Evolutionary conservation across 2,888 invertebrate species (phyloP), one percentile per base, ranked within the genome.

Genomic region (Leptothorax acervorum): DNA sequence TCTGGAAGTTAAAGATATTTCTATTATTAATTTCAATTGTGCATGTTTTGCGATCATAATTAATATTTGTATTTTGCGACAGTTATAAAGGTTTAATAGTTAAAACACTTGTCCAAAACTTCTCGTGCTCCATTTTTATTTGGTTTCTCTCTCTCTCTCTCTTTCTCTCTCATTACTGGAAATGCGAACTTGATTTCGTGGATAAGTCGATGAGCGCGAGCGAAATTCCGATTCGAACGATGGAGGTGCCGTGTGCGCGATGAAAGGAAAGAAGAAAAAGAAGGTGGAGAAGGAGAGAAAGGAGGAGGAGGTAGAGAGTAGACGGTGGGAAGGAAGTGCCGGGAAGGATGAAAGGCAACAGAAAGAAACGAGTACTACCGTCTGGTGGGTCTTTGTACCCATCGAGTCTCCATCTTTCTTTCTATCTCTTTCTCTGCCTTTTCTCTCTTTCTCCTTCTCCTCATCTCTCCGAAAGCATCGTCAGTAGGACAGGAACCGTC

Each of bases 311-410:
- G 84, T 83, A 82, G 87, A 81, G 84, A 86, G 88, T 84, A 87
- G 86, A 88, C 87, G 89, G 87, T 85, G 90, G 83, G 91, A 86
- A 90, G 91, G 89, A 86, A 91, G 91, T 88, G 90, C 88, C 91
- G 87, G 86, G 88, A 88, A 88, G 89, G 89, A 91, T 91, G 85
- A 91, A 88, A 90, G 91, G 84, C 86, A 89, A 88, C 81, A 90
- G 87, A 89, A 90, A 91, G 89, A 91, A 89, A 90, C 87, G 89
- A 89, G 91, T 85, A 88, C 90, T 91, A 89, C 87, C 87, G 91
- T 89, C 91, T 91, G 91, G 91, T 89, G 86, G 91, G 91, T 91
- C 91, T 91, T 91, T 90, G 89, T 91, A 91, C 91, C 88, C 85
- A 66, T 28, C 74, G 86, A 70, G 63, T 70, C 78, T 63, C 83